Conservation (phyloP, 2,888 invertebrate genomes). For the Parthenolecanium corni region DNA sequence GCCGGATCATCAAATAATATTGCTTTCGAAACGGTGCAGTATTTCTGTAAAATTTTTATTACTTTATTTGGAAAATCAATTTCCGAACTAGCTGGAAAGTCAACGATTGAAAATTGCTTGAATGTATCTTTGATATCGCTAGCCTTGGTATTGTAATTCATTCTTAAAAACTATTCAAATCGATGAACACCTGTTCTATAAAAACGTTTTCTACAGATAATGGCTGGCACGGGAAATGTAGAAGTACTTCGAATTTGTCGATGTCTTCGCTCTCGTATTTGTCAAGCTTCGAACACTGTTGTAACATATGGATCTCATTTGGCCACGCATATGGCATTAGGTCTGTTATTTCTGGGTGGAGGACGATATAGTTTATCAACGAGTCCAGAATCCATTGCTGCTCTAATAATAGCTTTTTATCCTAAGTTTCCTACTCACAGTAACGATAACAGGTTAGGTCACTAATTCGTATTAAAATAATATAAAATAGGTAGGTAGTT, state of each 20-base stretch:
- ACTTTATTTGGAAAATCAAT: conserved; percentile 56
- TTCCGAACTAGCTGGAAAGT: conserved; percentile 78
- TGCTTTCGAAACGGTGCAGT: conserved; percentile 66
- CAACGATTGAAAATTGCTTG: conserved; percentile 78
- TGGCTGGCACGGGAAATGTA: conserved; percentile 88
- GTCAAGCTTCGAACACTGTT: conserved; percentile 50
- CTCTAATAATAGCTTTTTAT: conserved; percentile 83
- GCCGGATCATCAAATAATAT: conserved; percentile 79
- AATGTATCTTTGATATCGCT: conserved; percentile 70
- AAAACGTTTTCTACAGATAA: conserved; percentile 50
- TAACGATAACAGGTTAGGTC: conserved; percentile 75
- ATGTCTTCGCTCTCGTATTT: conserved; percentile 68
- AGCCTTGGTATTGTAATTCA: conserved; percentile 52
- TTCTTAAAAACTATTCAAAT: too few relatives aligned
- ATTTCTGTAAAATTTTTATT: conserved; percentile 58
- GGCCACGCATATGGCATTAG: conserved; percentile 89
- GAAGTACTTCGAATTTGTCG: conserved; percentile 69
- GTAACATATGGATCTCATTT: conserved; percentile 85
- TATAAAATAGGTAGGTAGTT: too few relatives aligned
- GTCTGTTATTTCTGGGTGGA: conserved; percentile 85
- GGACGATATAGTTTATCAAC: conserved; percentile 77
- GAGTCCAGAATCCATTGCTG: conserved; percentile 73
- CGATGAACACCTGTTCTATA: background rate
- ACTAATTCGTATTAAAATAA: too few relatives aligned
- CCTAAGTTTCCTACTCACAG: conserved; percentile 95